Conservation (phyloP, 2,888 invertebrate species). For the Plagiodera versicolora region DNA sequence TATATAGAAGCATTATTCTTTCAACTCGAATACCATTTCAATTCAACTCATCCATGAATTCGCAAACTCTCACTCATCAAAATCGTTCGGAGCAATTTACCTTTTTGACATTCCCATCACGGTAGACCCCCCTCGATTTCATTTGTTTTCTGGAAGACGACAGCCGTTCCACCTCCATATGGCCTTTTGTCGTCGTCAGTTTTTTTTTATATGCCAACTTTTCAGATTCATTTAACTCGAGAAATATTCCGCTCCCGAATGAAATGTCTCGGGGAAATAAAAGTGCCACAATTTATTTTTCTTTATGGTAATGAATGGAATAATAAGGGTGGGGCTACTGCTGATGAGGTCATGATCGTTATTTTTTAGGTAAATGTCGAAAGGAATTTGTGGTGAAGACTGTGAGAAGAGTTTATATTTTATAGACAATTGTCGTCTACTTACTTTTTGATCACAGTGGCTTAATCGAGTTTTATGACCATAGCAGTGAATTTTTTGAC, state of each 20-base stretch:
- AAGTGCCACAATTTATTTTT: conserved; percentile 33
- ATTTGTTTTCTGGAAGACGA: neutral
- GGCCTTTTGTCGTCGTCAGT: neutral
- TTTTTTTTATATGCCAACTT: conserved; percentile 35
- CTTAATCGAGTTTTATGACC: too few relatives aligned
- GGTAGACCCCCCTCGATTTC: neutral
- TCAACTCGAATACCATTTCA: too few relatives aligned
- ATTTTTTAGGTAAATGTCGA: too few relatives aligned
- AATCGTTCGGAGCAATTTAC: neutral
- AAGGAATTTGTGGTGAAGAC: too few relatives aligned
- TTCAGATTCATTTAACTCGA: conserved; percentile 40
- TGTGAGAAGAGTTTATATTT: too few relatives aligned
- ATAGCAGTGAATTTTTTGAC: too few relatives aligned
- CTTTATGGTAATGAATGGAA: conserved; percentile 1
- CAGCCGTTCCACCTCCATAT: neutral
- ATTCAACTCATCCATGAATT: too few relatives aligned
- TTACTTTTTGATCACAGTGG: too few relatives aligned
- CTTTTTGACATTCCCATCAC: neutral
- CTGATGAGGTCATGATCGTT: neutral
- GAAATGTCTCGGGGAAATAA: conserved; percentile 34
- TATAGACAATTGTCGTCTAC: too few relatives aligned
- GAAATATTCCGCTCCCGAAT: conserved; percentile 26
- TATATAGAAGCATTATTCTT: too few relatives aligned
- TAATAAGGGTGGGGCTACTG: neutral
- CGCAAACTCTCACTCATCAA: neutral